phyloP scores from a whole-genome alignment of 2,113 vertebrate genomes.

The Tupaia tana region DNA sequence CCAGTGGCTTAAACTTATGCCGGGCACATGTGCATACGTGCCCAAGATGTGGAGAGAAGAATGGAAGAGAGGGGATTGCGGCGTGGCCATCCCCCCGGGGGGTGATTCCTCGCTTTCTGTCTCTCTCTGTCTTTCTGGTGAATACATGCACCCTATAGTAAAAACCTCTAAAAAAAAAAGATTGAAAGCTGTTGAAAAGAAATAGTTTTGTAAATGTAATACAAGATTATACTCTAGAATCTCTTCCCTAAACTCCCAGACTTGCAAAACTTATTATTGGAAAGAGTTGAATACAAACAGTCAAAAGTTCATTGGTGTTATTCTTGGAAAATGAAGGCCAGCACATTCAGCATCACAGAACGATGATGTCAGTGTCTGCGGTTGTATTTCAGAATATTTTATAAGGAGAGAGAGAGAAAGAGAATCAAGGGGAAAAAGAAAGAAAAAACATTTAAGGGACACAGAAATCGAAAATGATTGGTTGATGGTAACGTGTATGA shows the following conservation, averaged over 20 bases:
- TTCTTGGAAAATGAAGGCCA: background rate
- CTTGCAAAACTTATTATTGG: constrained; percentile 5
- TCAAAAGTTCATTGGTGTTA: background rate
- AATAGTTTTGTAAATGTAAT: constrained; percentile 23
- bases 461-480: too few relatives aligned
- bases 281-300: background rate
- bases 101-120: too few relatives aligned
- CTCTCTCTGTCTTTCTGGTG: too few relatives aligned
- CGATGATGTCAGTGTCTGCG: background rate
- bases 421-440: too few relatives aligned
- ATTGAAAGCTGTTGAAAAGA: background rate
- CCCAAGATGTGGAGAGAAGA: too few relatives aligned
- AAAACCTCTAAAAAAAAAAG: background rate
- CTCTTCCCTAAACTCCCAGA: background rate
- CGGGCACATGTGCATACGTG: too few relatives aligned
- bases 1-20: too few relatives aligned
- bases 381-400: constrained; percentile 21
- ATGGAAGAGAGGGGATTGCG: too few relatives aligned
- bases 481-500: too few relatives aligned
- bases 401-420: background rate
- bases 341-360: background rate
- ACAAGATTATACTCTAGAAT: constrained; percentile 2
- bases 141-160: too few relatives aligned
- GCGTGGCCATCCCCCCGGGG: too few relatives aligned
- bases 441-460: too few relatives aligned